Percentiles rank a stretch among this genome's conserved stretches.
phyloP scores from a whole-genome alignment of 2,113 vertebrate genomes.

The Tragelaphus imberbis region DNA sequence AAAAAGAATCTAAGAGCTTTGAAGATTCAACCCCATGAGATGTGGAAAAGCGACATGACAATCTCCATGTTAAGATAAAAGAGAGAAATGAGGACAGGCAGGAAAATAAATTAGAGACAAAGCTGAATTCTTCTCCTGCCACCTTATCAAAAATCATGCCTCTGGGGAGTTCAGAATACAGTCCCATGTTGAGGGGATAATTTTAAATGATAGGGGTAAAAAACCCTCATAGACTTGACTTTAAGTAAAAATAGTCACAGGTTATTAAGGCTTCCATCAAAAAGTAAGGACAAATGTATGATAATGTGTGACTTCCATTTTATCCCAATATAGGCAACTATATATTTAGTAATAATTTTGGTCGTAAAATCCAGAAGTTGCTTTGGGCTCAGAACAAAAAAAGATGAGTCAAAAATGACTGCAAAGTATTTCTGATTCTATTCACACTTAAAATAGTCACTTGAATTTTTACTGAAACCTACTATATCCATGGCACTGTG shows the following conservation, averaged over 20 bases:
- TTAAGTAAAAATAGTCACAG: neutral
- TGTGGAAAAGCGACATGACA: neutral
- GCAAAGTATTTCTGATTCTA: neutral
- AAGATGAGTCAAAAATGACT: neutral
- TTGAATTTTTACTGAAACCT: neutral
- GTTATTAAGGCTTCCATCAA: neutral
- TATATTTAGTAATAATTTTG: neutral
- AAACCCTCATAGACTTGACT: neutral
- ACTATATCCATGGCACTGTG: neutral
- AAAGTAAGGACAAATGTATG: neutral
- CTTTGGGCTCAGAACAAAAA: neutral
- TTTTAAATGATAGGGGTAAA: neutral
- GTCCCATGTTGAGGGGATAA: neutral
- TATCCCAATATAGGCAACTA: neutral
- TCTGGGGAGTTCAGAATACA: neutral
- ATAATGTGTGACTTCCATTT: neutral
- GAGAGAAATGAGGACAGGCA: neutral
- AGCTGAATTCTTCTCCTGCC: neutral
- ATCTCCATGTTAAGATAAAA: neutral
- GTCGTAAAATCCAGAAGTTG: neutral
- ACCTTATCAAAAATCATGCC: neutral
- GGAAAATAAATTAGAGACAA: neutral
- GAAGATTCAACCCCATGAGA: conserved; percentile 56
- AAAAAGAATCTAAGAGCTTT: conserved; percentile 27
- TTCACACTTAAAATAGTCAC: neutral